Evolutionary conservation across 2,797 vertebrate species (phyloP).

Genomic region (Alexandromys oeconomus): DNA sequence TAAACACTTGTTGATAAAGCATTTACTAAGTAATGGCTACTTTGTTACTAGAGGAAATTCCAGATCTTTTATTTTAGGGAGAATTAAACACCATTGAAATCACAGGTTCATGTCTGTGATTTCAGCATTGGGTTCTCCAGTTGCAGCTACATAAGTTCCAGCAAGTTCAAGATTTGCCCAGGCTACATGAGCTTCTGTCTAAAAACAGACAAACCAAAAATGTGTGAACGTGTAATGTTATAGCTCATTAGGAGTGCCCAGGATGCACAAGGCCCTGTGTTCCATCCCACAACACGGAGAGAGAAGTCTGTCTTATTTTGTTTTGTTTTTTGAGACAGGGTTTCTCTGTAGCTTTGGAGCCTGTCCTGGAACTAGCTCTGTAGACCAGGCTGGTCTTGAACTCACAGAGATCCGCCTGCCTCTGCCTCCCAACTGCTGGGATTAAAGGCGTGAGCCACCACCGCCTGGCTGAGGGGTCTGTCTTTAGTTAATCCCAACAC

Average conservation of each 20-base stretch:
- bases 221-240: not conserved
- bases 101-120: not conserved
- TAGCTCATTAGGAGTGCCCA: not conserved
- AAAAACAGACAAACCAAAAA: not conserved
- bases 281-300: not conserved
- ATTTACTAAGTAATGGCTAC: not conserved
- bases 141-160: not conserved
- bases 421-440: no score
- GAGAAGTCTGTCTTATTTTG: not conserved
- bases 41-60: constrained; percentile 9
- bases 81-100: not conserved
- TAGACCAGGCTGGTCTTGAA: no score
- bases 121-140: not conserved
- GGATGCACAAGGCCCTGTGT: not conserved
- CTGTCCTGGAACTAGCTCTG: no score
- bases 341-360: no score
- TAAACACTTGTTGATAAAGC: not conserved
- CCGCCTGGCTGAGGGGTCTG: not conserved
- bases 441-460: no score
- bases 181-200: not conserved
- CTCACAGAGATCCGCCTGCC: no score
- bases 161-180: not conserved
- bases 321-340: no score
- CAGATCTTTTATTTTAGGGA: not conserved
- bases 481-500: not conserved